A percentile compares a stretch with the other conserved stretches of the same genome.
Evolutionary conservation across 2,888 invertebrate species (phyloP).

Genomic region (Diloba caeruleocephala): DNA sequence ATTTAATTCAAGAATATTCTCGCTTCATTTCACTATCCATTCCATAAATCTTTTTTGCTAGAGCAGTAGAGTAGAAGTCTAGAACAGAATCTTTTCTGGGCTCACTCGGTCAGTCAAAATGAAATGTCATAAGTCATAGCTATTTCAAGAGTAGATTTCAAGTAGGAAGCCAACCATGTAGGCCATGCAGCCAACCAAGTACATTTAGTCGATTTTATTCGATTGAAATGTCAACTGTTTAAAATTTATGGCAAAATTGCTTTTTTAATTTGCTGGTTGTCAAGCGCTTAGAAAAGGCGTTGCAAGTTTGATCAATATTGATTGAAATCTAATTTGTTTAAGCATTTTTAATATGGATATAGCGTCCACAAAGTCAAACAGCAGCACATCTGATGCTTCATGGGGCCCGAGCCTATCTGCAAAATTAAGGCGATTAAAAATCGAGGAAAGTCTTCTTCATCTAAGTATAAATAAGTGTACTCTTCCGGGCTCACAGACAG

Average conservation of each 20-base stretch:
- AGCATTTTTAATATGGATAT: slow-evolving; percentile 29
- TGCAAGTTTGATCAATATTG: slow-evolving; percentile 52
- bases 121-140: slow-evolving; percentile 15
- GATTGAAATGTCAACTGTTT: too few species aligned
- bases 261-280: slow-evolving; percentile 3
- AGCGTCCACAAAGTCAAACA: slow-evolving; percentile 23
- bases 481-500: slow-evolving; percentile 2
- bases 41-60: slow-evolving; percentile 35
- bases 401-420: slow-evolving; percentile 54
- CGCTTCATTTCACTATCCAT: slow-evolving; percentile 56
- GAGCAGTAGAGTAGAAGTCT: too few species aligned
- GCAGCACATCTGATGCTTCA: slow-evolving; percentile 7
- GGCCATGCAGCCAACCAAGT: too few species aligned
- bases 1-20: slow-evolving; percentile 37
- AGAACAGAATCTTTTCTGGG: slow-evolving; percentile 24
- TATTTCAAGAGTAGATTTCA: too few species aligned
- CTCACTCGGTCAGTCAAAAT: not conserved
- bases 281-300: slow-evolving; percentile 24
- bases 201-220: too few species aligned
- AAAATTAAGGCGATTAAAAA: slow-evolving; percentile 75
- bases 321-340: not conserved
- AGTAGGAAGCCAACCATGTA: too few species aligned
- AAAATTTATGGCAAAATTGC: too few species aligned
- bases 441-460: slow-evolving; percentile 75
- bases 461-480: slow-evolving; percentile 50